phyloP scores from a whole-genome alignment of 2,888 invertebrate species.

The Philereme transversata region DNA sequence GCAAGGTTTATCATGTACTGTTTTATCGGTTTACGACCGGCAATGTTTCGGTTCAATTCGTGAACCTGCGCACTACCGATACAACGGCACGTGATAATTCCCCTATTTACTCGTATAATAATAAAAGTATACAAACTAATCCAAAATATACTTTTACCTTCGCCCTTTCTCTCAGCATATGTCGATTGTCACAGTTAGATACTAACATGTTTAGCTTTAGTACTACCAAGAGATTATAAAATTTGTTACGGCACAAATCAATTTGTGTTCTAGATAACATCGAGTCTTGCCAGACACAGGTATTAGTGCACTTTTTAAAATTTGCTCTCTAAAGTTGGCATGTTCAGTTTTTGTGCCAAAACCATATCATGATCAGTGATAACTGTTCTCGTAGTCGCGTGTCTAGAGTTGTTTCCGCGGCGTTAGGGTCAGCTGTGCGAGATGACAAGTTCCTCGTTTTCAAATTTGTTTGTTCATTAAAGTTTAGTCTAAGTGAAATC shows the following conservation, averaged over 20 bases:
- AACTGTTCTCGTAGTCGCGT: conserved; percentile 47
- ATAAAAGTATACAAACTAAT: background rate
- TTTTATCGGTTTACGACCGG: too few relatives aligned
- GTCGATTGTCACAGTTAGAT: conserved; percentile 2
- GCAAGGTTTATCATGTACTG: too few relatives aligned
- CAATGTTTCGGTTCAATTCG: too few relatives aligned
- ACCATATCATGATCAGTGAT: conserved; percentile 79
- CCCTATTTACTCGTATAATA: too few relatives aligned
- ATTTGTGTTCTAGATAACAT: conserved; percentile 36
- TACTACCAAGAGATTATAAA: conserved; percentile 21
- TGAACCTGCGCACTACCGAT: too few relatives aligned
- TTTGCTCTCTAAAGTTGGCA: conserved; percentile 56
- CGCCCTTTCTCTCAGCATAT: background rate
- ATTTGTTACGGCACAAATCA: conserved; percentile 27
- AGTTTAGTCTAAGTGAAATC: conserved; percentile 65
- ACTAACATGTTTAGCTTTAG: conserved; percentile 31
- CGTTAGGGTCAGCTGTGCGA: conserved; percentile 53
- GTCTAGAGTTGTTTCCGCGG: conserved; percentile 6
- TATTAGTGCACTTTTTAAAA: conserved; percentile 22
- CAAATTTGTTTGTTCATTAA: conserved; percentile 57
- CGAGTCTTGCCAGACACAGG: conserved; percentile 57
- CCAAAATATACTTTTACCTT: background rate
- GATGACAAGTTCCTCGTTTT: conserved; percentile 72
- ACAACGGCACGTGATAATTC: too few relatives aligned
- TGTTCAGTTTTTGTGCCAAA: conserved; percentile 67